These are phyloP conservation scores for Tiliacea aurago DNA, from an alignment of 2,888 invertebrate genomes.

Conservation along the genomic window DNA sequence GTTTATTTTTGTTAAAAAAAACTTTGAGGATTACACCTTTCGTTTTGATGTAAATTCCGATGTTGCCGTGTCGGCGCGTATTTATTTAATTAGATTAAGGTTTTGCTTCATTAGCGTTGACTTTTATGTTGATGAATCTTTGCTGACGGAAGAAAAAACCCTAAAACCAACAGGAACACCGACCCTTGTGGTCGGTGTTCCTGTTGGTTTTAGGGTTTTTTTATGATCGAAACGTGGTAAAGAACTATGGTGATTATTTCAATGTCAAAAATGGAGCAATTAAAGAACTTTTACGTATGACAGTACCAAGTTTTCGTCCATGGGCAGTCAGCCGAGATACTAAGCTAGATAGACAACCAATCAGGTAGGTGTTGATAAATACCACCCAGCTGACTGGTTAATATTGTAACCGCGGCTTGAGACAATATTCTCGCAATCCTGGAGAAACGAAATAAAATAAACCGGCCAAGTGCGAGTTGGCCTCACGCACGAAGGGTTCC, in stretches of 20 bases:
- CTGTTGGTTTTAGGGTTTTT: not conserved
- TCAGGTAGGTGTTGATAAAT: not conserved
- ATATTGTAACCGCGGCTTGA: not conserved
- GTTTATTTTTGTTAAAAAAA: slow-evolving; percentile 60
- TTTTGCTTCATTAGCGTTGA: slow-evolving; percentile 26
- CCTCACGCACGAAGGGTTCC: no score
- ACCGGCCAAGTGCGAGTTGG: no score
- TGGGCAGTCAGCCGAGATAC: not conserved
- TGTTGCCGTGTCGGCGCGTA: slow-evolving; percentile 38
- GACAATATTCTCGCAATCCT: not conserved
- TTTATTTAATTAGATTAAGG: slow-evolving; percentile 38
- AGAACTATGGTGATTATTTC: not conserved
- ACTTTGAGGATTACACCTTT: slow-evolving; percentile 51
- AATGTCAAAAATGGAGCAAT: no score
- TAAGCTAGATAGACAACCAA: not conserved
- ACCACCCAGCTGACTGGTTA: not conserved
- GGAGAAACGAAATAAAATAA: not conserved
- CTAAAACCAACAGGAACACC: no score
- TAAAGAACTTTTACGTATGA: no score
- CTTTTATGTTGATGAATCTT: slow-evolving; percentile 43
- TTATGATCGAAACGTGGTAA: not conserved
- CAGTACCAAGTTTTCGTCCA: not conserved
- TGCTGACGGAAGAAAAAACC: slow-evolving; percentile 5
- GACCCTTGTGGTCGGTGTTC: no score
- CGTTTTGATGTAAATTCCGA: slow-evolving; percentile 45